Conservation (phyloP, 2,113 vertebrate species). For the Oncorhynchus nerka region DNA sequence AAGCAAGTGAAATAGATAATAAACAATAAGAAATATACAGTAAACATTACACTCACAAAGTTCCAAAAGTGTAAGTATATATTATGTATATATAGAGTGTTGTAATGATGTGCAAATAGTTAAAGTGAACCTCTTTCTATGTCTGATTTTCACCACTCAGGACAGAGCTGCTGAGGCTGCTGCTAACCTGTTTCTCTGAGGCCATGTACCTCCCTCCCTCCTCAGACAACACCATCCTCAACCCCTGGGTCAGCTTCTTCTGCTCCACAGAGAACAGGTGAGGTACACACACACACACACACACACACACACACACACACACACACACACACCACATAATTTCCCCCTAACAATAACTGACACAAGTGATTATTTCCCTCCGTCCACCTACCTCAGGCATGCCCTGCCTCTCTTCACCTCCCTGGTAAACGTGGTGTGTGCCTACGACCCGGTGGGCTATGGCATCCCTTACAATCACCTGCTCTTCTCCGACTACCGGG, state of each 20-base stretch:
- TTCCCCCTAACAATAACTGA: not conserved
- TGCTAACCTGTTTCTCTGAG: slow-evolving; percentile 97
- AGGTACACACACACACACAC: slow-evolving; percentile 20
- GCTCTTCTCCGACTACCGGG: slow-evolving; percentile 94
- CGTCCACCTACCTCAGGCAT: slow-evolving; percentile 72
- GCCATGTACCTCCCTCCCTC: slow-evolving; percentile 95
- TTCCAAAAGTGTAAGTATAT: no score
- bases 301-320: no score
- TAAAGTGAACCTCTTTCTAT: not conserved
- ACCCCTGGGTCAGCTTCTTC: slow-evolving; percentile 98
- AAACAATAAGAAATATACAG: no score
- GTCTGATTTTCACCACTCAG: slow-evolving; percentile 58
- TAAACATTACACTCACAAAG: no score
- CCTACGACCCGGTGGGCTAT: slow-evolving; percentile 96
- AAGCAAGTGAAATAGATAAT: no score
- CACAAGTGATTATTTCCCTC: slow-evolving; percentile 9
- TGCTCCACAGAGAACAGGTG: slow-evolving; percentile 97
- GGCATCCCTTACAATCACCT: slow-evolving; percentile 98
- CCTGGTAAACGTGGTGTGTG: slow-evolving; percentile 91
- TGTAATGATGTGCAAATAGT: no score
- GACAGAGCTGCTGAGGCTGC: slow-evolving; percentile 88
- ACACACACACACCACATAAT: not conserved
- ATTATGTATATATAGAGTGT: no score
- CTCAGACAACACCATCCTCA: slow-evolving; percentile 81
- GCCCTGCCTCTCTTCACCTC: slow-evolving; percentile 96